phyloP scores from a whole-genome alignment of 2,888 invertebrate genomes.

The Xestia xanthographa region DNA sequence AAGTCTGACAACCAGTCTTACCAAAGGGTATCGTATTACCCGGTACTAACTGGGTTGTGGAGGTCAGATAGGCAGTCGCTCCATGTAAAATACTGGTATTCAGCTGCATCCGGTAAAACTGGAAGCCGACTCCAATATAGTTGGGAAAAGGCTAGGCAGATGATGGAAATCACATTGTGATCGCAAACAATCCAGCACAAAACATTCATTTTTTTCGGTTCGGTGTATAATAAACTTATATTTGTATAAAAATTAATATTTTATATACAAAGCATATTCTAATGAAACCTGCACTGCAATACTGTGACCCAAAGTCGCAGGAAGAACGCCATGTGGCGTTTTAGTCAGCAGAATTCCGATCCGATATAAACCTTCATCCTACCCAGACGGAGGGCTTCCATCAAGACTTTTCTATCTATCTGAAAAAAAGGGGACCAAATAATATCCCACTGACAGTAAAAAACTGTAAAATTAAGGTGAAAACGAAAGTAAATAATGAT shows the following conservation, averaged over 20 bases:
- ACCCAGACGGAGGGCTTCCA: neutral
- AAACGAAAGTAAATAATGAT: conserved; percentile 23
- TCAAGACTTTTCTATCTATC: neutral
- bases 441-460: neutral
- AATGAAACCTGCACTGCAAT: neutral
- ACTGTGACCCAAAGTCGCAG: neutral
- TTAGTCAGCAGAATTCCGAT: neutral
- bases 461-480: neutral
- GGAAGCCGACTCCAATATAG: no score
- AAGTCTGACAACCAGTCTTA: no score
- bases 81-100: no score
- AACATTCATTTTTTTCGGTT: neutral
- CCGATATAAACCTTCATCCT: neutral
- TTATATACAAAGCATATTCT: no score
- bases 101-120: no score
- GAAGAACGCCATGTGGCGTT: neutral
- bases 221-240: neutral
- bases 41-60: no score
- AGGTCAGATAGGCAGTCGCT: no score
- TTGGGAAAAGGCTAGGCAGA: no score
- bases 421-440: neutral
- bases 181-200: neutral
- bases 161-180: no score
- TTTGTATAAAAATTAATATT: no score
- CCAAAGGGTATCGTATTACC: no score